phyloP scores from a whole-genome alignment of 1,140 invertebrate genomes.

The Drosophila athabasca region DNA sequence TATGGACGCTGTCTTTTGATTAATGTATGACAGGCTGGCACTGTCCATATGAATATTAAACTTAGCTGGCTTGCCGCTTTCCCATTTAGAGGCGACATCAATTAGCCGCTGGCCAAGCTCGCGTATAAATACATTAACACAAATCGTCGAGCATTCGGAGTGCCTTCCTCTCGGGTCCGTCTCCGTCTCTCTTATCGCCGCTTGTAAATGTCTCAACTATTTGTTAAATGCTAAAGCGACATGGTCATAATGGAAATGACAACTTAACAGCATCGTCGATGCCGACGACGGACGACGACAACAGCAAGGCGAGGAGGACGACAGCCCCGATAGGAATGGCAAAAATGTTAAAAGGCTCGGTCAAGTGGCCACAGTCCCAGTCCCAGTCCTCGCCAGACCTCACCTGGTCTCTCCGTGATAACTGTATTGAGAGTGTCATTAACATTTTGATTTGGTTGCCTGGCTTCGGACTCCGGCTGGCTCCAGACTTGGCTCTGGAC shows the following conservation, averaged over 20 bases:
- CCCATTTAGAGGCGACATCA: constrained; percentile 71
- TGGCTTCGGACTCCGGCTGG: constrained; percentile 6
- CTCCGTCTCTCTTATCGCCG: constrained; percentile 49
- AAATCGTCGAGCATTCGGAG: constrained; percentile 65
- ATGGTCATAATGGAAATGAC: constrained; percentile 83
- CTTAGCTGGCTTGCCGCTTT: constrained; percentile 43
- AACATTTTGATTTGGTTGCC: constrained; percentile 81
- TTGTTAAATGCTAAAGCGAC: constrained; percentile 83
- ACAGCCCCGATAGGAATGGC: constrained; percentile 35
- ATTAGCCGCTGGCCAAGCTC: constrained; percentile 54
- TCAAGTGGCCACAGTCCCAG: constrained; percentile 40
- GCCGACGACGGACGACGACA: constrained; percentile 1
- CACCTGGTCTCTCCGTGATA: constrained; percentile 46
- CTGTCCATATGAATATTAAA: constrained; percentile 70
- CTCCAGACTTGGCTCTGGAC: background rate
- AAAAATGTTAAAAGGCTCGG: constrained; percentile 77
- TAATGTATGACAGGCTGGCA: constrained; percentile 56
- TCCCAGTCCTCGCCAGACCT: background rate
- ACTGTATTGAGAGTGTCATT: constrained; percentile 83
- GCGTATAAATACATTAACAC: constrained; percentile 75
- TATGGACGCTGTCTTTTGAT: constrained; percentile 63
- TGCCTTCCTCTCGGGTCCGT: constrained; percentile 11
- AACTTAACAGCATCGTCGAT: constrained; percentile 64
- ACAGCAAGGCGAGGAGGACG: too few relatives aligned
- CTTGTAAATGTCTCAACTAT: constrained; percentile 84